Conservation (phyloP, 2,113 vertebrate genomes). For the Thoracochromis brauschi region DNA sequence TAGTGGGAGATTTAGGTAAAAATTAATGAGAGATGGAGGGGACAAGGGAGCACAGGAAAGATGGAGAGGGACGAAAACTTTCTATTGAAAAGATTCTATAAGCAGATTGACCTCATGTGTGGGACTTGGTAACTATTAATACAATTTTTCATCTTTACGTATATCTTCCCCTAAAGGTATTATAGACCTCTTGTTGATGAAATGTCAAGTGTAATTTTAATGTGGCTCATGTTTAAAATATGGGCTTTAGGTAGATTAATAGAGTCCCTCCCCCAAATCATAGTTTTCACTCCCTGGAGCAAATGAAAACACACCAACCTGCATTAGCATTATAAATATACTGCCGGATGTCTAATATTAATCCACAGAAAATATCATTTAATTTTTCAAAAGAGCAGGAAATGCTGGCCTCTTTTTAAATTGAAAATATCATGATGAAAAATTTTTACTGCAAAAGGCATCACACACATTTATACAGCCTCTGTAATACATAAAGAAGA, state of each 20-base stretch:
- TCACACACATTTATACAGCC: neutral
- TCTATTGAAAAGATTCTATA: neutral
- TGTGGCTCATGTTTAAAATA: conserved; percentile 46
- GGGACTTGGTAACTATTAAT: conserved; percentile 9
- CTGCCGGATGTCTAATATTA: conserved; percentile 33
- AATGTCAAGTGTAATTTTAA: conserved; percentile 59
- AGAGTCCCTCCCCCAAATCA: conserved; percentile 22
- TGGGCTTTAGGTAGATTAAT: conserved; percentile 52
- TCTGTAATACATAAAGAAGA: conserved; percentile 8
- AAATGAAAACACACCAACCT: conserved; percentile 39
- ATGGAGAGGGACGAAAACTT: neutral
- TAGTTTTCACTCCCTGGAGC: conserved; percentile 35
- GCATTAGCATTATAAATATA: conserved; percentile 48
- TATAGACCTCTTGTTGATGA: conserved; percentile 45
- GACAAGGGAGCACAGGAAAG: neutral
- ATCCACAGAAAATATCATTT: conserved; percentile 44
- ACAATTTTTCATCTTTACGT: conserved; percentile 35
- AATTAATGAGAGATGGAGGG: neutral
- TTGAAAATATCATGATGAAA: conserved; percentile 63
- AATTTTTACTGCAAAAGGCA: conserved; percentile 32
- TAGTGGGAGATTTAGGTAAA: conserved; percentile 16
- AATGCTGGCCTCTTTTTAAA: conserved; percentile 42
- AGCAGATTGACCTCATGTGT: neutral
- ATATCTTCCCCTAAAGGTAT: conserved; percentile 36
- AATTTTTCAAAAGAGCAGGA: conserved; percentile 53